Base-by-base conservation (phyloP, 1,140 invertebrate genomes). In the Drosophila repleta region DNA sequence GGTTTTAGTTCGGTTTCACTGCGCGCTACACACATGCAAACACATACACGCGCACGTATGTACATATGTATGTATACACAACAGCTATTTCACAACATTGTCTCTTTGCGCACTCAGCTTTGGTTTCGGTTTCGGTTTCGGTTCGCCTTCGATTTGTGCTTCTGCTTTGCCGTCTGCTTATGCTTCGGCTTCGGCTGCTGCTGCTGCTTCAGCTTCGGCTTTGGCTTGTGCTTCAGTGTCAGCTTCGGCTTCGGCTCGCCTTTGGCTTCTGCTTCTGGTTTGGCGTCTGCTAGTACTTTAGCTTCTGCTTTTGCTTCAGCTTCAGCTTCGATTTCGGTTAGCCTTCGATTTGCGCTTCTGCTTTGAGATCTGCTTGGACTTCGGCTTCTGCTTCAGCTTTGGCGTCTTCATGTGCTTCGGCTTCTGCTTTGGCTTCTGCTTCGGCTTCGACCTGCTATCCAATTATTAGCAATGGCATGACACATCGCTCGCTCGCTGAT, bases 71-170 rank as follows among this genome's bases (percentile, higher is more conserved):
- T 17, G 2, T 1, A 10, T 10, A 49, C 37, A 37, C 26, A 70
- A 37, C 39, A 35, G 18, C 37, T 61, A 81, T 81, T 81, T 81
- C 66, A 62, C 82, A 84, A 87, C 78, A 75, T 87, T 87, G 77
- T 71, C 62, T 67, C 62, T 57, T 55, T 61, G 45, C 79, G 24
- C 4, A 3, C 65, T 35, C 24, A 11, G 29, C 26, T 39, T 17
- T 29, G 48, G 10, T 37, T 32, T 32, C 6, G 5, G 6, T 8
- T 32, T 32, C 29, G 6, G 29, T 8, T 32, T 32, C 8, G 7
- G 29, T 24, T 24, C 21, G 21, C 2, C 24, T 26, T 26, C 29
- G 1, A 8, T 8, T 29, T 29, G 6, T 6, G 7, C 29, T 26
- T 26, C 24, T 6, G 24, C 4, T 26, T 26, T 1, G 4, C 4